Percentiles rank a stretch among this genome's conserved stretches.
phyloP scores from a whole-genome alignment of 2,797 vertebrate species.

The Crocidura indochinensis region DNA sequence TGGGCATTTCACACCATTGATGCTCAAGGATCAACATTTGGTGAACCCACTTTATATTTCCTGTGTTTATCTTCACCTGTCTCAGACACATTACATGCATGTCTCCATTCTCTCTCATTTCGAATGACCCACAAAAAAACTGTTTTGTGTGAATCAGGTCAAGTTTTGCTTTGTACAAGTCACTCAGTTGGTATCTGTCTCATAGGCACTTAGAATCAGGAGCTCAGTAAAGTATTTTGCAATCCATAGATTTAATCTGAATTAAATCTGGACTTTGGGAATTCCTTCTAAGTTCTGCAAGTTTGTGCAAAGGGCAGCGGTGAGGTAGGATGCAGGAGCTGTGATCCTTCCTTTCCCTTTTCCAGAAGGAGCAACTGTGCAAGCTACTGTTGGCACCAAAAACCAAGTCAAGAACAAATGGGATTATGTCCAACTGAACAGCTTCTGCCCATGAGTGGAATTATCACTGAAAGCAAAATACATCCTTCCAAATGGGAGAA shows the following conservation, averaged over 20 bases:
- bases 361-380: background rate
- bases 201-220: background rate
- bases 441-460: too few species aligned
- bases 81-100: too few species aligned
- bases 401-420: too few species aligned
- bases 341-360: background rate
- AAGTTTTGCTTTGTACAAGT: background rate
- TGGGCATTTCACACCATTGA: too few species aligned
- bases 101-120: background rate
- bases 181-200: background rate
- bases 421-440: too few species aligned
- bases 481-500: too few species aligned
- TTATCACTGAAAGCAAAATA: too few species aligned
- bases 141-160: background rate
- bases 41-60: background rate
- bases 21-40: background rate
- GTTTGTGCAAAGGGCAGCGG: background rate
- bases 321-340: background rate
- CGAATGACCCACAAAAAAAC: background rate
- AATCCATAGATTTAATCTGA: constrained; percentile 2
- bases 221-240: background rate
- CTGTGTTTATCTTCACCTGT: too few species aligned
- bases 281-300: background rate
- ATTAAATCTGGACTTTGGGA: background rate
- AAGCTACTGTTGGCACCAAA: background rate